These are phyloP conservation scores for Circaetus cinerascens DNA, from an alignment of 2,113 vertebrate species.

Conservation along the genomic window DNA sequence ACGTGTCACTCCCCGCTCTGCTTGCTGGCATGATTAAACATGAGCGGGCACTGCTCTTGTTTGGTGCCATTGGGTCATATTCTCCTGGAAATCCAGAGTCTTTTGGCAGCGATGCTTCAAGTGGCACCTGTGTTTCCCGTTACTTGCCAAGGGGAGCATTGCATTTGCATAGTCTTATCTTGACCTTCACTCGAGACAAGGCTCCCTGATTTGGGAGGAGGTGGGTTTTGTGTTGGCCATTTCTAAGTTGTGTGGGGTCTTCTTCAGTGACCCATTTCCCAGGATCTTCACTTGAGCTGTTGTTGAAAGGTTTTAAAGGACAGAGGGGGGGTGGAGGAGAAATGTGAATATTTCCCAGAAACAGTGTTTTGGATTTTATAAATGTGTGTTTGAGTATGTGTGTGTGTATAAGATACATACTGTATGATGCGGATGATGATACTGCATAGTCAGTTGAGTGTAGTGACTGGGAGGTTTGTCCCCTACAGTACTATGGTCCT, in stretches of 20 bases:
- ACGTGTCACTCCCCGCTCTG: fast-evolving
- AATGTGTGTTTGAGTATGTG: fast-evolving
- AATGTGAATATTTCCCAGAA: not conserved
- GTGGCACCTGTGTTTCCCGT: not conserved
- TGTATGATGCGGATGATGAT: not conserved
- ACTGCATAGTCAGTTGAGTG: not conserved
- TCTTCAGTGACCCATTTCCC: not conserved
- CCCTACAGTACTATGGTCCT: not conserved
- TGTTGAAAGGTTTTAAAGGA: not conserved
- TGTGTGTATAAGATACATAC: not conserved
- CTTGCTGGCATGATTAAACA: not conserved
- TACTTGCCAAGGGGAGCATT: not conserved
- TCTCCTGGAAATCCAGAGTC: not conserved
- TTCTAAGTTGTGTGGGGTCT: not conserved
- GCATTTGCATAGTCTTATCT: not conserved
- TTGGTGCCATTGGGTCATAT: not conserved
- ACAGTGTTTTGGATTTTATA: not conserved
- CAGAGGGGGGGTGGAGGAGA: not conserved
- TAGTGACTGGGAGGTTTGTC: not conserved
- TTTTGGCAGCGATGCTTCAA: not conserved
- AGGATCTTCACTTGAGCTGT: not conserved
- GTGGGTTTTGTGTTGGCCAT: not conserved
- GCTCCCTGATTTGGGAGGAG: not conserved
- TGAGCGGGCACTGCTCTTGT: not conserved
- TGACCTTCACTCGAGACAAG: not conserved